These are phyloP conservation scores for Gallinago paraguaiae DNA, from an alignment of 2,113 vertebrate species.

Conservation along the genomic window DNA sequence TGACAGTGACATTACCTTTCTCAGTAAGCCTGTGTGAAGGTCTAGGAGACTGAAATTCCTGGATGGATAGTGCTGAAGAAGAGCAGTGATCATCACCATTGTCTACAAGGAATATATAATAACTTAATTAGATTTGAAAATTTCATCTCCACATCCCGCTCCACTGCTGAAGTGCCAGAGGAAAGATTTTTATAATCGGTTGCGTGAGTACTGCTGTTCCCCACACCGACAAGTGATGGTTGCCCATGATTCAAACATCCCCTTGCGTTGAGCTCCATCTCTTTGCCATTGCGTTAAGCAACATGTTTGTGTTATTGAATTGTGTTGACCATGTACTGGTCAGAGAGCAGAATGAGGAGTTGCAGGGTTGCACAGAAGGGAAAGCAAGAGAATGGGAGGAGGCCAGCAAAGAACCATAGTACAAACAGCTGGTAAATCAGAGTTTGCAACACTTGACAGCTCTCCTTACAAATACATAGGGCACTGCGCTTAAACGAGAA, in stretches of 20 bases:
- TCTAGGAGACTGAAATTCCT: neutral
- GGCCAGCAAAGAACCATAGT: neutral
- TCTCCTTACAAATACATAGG: neutral
- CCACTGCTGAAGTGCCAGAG: neutral
- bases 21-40: neutral
- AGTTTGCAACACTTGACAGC: neutral
- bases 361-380: neutral
- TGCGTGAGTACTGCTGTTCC: neutral
- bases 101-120: neutral
- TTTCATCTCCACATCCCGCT: neutral
- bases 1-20: neutral
- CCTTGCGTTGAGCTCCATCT: neutral
- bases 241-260: neutral
- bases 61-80: neutral
- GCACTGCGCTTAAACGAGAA: neutral
- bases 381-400: too few relatives aligned
- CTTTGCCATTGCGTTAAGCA: neutral
- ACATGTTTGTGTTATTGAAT: neutral
- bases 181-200: neutral
- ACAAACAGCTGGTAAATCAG: neutral
- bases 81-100: neutral
- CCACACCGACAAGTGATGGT: neutral
- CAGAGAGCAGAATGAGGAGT: neutral
- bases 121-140: neutral
- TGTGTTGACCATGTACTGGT: neutral